Percentiles rank a stretch among this genome's conserved stretches.
phyloP scores from a whole-genome alignment of 2,113 vertebrate species.

The Alosa alosa region DNA sequence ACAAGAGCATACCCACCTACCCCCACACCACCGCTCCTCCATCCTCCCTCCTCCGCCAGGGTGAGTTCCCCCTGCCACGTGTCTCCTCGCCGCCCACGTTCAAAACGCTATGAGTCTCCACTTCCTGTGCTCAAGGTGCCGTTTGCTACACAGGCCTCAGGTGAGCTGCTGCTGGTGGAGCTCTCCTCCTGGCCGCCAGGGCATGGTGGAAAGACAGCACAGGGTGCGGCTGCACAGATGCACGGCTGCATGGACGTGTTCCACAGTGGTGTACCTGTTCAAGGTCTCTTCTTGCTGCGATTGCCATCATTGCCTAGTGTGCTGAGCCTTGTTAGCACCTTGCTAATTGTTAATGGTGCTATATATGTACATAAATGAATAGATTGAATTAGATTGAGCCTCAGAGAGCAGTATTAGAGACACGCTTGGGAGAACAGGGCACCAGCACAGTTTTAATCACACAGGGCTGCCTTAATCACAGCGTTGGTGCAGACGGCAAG shows the following conservation, averaged over 20 bases:
- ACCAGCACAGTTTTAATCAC: too few species aligned
- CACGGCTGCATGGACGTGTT: not conserved
- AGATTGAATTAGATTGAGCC: not conserved
- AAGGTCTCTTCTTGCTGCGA: not conserved
- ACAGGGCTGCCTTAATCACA: too few species aligned
- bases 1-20: too few species aligned
- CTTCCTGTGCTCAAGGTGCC: conserved; percentile 31
- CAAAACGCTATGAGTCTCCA: conserved; percentile 41
- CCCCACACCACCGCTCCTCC: not conserved
- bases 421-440: too few species aligned
- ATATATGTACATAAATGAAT: not conserved
- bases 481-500: not conserved
- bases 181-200: not conserved
- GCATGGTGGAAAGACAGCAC: not conserved
- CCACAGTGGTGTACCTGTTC: not conserved
- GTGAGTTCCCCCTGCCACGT: conserved; percentile 23
- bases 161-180: too few species aligned
- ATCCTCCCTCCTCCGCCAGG: conserved; percentile 19
- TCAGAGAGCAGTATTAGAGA: too few species aligned
- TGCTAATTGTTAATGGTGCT: too few species aligned
- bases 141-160: not conserved
- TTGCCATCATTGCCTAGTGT: not conserved
- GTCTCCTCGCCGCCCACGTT: not conserved
- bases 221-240: not conserved
- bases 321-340: not conserved